Evolutionary conservation across 2,888 invertebrate genomes (phyloP).

Genomic region (Synanthedon andrenaeformis): DNA sequence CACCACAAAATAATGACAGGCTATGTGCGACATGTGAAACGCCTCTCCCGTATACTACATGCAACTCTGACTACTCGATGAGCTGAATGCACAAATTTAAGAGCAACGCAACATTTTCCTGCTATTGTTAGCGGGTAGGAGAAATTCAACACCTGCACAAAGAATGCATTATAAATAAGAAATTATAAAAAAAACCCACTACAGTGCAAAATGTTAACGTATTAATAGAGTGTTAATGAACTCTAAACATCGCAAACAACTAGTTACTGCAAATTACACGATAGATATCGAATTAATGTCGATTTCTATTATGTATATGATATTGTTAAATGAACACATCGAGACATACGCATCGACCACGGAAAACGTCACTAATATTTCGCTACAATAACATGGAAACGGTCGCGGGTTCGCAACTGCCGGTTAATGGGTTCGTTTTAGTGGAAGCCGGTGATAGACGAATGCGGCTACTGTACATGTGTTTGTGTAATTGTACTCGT

Average conservation of each 20-base stretch:
- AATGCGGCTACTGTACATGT: too few relatives aligned
- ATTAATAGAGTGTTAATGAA: slow-evolving; percentile 54
- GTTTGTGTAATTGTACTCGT: too few relatives aligned
- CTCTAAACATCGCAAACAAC: slow-evolving; percentile 36
- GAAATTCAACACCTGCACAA: slow-evolving; percentile 69
- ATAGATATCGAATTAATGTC: slow-evolving; percentile 25
- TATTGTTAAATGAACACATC: slow-evolving; percentile 32
- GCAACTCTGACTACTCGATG: slow-evolving; percentile 36
- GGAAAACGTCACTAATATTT: slow-evolving; percentile 60
- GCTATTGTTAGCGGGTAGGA: slow-evolving; percentile 67
- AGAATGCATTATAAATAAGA: slow-evolving; percentile 59
- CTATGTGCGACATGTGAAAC: slow-evolving; percentile 41
- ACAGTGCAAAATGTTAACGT: slow-evolving; percentile 50
- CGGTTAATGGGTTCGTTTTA: slow-evolving; percentile 62
- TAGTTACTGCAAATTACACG: slow-evolving; percentile 16
- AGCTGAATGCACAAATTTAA: slow-evolving; percentile 39
- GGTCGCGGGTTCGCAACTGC: slow-evolving; percentile 22
- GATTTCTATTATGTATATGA: slow-evolving; percentile 27
- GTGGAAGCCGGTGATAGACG: slow-evolving; percentile 27
- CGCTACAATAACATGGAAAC: slow-evolving; percentile 3
- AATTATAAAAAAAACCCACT: slow-evolving; percentile 39
- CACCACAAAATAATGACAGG: slow-evolving; percentile 22
- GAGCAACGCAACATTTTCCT: slow-evolving; percentile 69
- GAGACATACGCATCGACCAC: slow-evolving; percentile 13
- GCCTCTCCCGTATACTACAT: slow-evolving; percentile 50